Percentiles rank a stretch among this genome's conserved stretches.
Evolutionary conservation across 53 echinoderm and acorn worm genomes (phyloP).

Genomic region (Pentamera pediparva): DNA sequence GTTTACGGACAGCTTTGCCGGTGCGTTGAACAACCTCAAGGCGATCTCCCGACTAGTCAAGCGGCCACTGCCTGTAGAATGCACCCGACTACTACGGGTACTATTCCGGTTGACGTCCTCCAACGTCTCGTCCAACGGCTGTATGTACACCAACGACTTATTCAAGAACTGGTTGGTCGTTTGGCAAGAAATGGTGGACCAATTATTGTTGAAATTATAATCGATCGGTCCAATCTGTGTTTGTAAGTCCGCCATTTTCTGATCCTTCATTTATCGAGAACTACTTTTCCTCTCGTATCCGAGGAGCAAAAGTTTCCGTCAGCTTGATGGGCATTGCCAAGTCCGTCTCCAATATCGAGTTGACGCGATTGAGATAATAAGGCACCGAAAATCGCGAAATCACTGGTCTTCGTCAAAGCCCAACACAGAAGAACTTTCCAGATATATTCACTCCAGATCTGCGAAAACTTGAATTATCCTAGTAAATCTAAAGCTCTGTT

Average conservation of each 20-base stretch:
- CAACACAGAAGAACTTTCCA: no score
- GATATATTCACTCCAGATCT: no score
- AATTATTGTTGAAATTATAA: constrained; percentile 33
- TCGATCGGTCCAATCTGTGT: constrained; percentile 30
- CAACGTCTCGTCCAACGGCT: constrained; percentile 16
- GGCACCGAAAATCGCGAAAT: no score
- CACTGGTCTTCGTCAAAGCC: no score
- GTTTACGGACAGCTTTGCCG: constrained; percentile 12
- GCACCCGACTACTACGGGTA: constrained; percentile 16
- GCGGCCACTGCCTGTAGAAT: neutral
- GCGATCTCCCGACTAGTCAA: constrained; percentile 19
- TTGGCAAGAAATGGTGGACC: constrained; percentile 24
- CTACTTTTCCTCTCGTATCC: no score
- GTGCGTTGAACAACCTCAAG: constrained; percentile 15
- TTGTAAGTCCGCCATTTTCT: constrained; percentile 26
- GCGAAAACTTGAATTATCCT: no score
- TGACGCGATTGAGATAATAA: no score
- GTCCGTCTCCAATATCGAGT: no score
- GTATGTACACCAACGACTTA: constrained; percentile 22
- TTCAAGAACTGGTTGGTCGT: constrained; percentile 29
- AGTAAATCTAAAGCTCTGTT: no score
- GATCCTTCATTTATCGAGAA: constrained; percentile 25
- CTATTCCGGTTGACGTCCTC: constrained; percentile 6
- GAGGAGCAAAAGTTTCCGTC: no score
- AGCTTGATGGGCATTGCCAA: no score